A percentile compares a stretch with the other conserved stretches of the same genome.
These are phyloP conservation scores for Papilio polytes DNA, from an alignment of 1,140 invertebrate genomes.

Conservation along the genomic window DNA sequence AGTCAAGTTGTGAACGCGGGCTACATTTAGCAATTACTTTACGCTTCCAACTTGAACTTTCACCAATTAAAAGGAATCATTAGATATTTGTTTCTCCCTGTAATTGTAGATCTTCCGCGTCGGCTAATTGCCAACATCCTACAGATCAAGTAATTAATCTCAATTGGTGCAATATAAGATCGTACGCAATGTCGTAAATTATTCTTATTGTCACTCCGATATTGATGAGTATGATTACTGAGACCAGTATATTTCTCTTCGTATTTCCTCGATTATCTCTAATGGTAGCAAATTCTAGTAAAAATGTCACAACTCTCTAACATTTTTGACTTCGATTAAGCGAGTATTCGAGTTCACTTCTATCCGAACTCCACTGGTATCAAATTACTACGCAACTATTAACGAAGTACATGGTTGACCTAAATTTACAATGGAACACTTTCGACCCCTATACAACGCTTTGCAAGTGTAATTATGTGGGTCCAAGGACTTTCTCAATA, in stretches of 20 bases:
- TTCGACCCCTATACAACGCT: conserved; percentile 11
- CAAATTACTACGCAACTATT: not conserved
- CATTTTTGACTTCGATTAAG: not conserved
- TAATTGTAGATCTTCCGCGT: conserved; percentile 70
- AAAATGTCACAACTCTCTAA: not conserved
- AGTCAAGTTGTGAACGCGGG: conserved; percentile 20
- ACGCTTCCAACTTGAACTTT: conserved; percentile 64
- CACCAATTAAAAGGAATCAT: conserved; percentile 53
- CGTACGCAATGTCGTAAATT: conserved; percentile 16
- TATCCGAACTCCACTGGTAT: not conserved
- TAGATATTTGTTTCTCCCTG: conserved; percentile 61
- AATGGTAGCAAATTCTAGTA: not conserved
- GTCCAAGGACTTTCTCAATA: conserved; percentile 28
- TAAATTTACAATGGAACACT: conserved; percentile 5
- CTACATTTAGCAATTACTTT: conserved; percentile 41
- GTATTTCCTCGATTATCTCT: not conserved
- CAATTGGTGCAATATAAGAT: conserved; percentile 39
- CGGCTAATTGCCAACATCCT: conserved; percentile 72
- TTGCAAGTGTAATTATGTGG: conserved; percentile 23
- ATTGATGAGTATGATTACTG: conserved; percentile 26
- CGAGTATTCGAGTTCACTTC: not conserved
- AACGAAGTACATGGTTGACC: not conserved
- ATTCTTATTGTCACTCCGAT: conserved; percentile 27
- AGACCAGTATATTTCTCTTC: not conserved
- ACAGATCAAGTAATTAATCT: conserved; percentile 54